A percentile compares a stretch with the other conserved stretches of the same genome.
These are phyloP conservation scores for Drymonia ruficornis DNA, from an alignment of 2,888 invertebrate species.

Conservation along the genomic window DNA sequence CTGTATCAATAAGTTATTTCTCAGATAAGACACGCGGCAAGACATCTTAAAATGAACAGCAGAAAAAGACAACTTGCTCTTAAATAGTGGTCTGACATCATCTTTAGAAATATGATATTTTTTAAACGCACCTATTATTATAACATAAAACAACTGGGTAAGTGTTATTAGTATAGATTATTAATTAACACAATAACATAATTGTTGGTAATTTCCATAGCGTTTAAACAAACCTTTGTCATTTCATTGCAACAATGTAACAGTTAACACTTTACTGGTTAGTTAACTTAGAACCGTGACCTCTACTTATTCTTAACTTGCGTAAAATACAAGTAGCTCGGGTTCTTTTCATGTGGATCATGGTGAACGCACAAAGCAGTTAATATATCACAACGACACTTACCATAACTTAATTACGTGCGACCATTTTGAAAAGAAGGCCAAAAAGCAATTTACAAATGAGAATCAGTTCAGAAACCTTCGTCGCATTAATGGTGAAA, in stretches of 20 bases:
- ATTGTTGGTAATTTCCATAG: too few species aligned
- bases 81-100: too few species aligned
- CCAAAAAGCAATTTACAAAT: slow-evolving; percentile 3
- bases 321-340: slow-evolving; percentile 1
- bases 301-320: neutral
- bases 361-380: slow-evolving; percentile 4
- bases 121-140: too few species aligned
- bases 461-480: slow-evolving; percentile 5
- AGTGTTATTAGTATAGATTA: too few species aligned
- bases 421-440: slow-evolving; percentile 5
- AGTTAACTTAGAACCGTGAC: slow-evolving; percentile 1
- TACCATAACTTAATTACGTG: slow-evolving; percentile 6
- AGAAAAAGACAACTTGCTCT: too few species aligned
- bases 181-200: too few species aligned
- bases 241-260: neutral
- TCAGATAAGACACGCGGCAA: too few species aligned
- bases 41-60: too few species aligned
- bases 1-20: too few species aligned
- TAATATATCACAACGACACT: slow-evolving; percentile 3
- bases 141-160: too few species aligned
- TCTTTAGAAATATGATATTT: too few species aligned
- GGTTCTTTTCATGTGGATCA: neutral
- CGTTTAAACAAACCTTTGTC: neutral
- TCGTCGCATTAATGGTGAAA: slow-evolving; percentile 5
- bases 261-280: neutral